Percentiles rank a stretch among this genome's conserved stretches.
These are phyloP conservation scores for Syrista parreyssii DNA, from an alignment of 2,888 invertebrate species.

Conservation along the genomic window DNA sequence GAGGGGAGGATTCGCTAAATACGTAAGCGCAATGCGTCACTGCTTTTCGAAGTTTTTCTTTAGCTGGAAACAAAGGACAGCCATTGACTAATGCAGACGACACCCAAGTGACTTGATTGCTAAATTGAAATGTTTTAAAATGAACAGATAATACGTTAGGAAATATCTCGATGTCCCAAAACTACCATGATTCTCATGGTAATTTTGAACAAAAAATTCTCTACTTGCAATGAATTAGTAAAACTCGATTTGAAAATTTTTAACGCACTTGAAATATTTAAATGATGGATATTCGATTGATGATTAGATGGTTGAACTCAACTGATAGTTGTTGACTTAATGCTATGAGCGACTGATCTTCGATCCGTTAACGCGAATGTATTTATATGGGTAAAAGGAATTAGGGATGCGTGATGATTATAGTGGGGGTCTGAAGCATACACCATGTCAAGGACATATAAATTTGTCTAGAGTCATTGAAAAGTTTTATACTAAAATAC, in stretches of 20 bases:
- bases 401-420: constrained; percentile 10
- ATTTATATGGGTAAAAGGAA: constrained; percentile 17
- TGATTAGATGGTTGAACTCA: neutral
- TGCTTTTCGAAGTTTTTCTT: neutral
- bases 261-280: neutral
- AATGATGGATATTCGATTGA: neutral
- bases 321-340: neutral
- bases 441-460: neutral
- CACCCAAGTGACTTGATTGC: neutral
- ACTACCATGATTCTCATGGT: neutral
- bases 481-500: neutral
- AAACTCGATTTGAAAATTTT: neutral
- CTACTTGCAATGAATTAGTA: neutral
- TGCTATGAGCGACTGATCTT: constrained; percentile 5
- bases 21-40: neutral
- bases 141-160: neutral
- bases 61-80: neutral
- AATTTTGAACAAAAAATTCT: neutral
- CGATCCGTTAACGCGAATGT: constrained; percentile 5
- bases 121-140: neutral
- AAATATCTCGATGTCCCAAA: neutral
- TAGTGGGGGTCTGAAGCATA: neutral
- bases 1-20: neutral
- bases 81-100: neutral
- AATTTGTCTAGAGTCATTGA: neutral